These are phyloP conservation scores for Amblyopsis rosae DNA, from an alignment of 2,113 vertebrate genomes.

Conservation along the genomic window DNA sequence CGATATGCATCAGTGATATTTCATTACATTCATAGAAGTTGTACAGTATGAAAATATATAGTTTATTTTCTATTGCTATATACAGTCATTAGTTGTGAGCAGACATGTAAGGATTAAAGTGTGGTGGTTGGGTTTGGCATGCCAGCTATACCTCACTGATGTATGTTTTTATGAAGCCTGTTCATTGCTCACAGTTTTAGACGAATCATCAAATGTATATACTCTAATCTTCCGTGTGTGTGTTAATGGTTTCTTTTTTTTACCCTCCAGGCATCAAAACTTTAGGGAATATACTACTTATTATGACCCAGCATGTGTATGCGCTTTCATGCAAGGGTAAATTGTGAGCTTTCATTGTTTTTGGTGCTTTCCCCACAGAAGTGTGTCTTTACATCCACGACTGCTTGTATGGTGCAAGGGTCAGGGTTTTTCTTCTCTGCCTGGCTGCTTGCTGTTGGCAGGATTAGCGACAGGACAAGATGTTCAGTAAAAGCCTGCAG, in stretches of 20 bases:
- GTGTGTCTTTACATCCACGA: conserved; percentile 22
- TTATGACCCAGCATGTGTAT: not conserved
- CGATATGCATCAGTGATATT: conserved; percentile 54
- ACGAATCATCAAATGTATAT: not conserved
- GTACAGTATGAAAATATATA: conserved; percentile 29
- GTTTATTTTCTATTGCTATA: conserved; percentile 43
- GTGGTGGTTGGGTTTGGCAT: not conserved
- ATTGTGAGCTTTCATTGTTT: not conserved
- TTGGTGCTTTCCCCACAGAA: not conserved
- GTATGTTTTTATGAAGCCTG: not conserved
- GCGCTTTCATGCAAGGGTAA: not conserved
- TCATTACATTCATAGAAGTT: conserved; percentile 52
- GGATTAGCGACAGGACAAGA: conserved; percentile 73
- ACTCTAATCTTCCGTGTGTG: not conserved
- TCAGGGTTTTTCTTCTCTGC: conserved; percentile 61
- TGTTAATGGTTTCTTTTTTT: not conserved
- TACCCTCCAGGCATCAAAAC: not conserved
- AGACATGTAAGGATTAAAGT: conserved; percentile 25
- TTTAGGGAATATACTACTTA: not conserved
- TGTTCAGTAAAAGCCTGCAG: conserved; percentile 71
- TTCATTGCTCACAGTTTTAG: not conserved
- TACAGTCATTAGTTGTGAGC: conserved; percentile 22
- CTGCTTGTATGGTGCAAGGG: conserved; percentile 42
- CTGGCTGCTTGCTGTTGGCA: conserved; percentile 72
- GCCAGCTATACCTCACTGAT: not conserved